A percentile compares a stretch with the other conserved stretches of the same genome.
Evolutionary conservation across 2,113 vertebrate species (phyloP).

Genomic region (Noturus placidus): DNA sequence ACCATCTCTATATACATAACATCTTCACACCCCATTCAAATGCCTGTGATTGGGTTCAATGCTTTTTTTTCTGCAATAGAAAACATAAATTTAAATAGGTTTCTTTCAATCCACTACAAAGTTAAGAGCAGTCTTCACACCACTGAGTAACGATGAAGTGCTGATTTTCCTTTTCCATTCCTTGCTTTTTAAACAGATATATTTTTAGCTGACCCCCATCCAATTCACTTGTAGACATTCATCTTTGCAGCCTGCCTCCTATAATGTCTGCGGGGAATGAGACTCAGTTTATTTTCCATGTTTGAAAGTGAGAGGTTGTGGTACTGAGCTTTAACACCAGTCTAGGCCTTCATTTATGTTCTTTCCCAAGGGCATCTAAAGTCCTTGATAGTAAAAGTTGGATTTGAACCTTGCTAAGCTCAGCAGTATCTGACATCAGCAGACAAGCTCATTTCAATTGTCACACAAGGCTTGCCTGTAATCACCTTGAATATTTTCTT

Average conservation of each 20-base stretch:
- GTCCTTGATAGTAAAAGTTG: conserved; percentile 5
- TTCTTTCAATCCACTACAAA: not conserved
- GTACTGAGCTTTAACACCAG: conserved; percentile 7
- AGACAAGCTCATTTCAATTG: not conserved
- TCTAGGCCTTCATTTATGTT: not conserved
- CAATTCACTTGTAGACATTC: conserved; percentile 21
- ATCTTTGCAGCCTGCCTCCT: conserved; percentile 16
- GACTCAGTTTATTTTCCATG: not conserved
- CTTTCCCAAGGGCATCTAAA: not conserved
- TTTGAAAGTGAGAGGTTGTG: not conserved
- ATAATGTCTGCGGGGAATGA: conserved; percentile 28
- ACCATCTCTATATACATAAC: not conserved
- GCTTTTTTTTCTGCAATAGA: not conserved
- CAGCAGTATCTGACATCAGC: conserved; percentile 19
- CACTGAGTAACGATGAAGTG: conserved; percentile 23
- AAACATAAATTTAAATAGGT: not conserved
- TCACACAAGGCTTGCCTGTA: not conserved
- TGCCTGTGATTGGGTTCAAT: not conserved
- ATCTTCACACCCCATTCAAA: not conserved
- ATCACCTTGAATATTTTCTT: conserved; percentile 5
- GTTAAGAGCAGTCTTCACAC: not conserved
- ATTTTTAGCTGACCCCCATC: conserved; percentile 40
- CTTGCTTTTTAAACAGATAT: conserved; percentile 41
- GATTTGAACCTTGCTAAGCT: conserved; percentile 10
- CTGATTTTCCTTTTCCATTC: conserved; percentile 22